Evolutionary conservation across 2,888 invertebrate genomes (phyloP).

Genomic region (Apodemia mormo): DNA sequence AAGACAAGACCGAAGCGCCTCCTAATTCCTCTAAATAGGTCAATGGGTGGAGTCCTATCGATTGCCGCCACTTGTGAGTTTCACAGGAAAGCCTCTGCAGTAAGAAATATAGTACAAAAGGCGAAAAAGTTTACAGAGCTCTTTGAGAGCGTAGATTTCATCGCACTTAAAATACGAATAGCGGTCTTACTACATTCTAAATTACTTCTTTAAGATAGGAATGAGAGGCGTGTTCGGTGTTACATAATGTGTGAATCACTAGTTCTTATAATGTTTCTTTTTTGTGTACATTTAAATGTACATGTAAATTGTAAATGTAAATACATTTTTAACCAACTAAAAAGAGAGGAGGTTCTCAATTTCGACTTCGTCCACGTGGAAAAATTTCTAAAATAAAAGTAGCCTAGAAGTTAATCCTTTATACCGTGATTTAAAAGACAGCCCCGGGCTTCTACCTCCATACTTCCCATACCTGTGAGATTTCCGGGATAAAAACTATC

Average conservation of each 20-base stretch:
- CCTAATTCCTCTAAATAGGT: slow-evolving; percentile 69
- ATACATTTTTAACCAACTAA: background rate
- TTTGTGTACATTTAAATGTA: no score
- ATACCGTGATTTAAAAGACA: no score
- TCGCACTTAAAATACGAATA: slow-evolving; percentile 26
- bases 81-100: slow-evolving; percentile 50
- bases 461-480: no score
- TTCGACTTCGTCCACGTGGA: no score
- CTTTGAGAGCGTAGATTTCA: slow-evolving; percentile 30
- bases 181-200: slow-evolving; percentile 17
- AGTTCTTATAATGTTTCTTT: background rate
- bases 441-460: no score
- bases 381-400: no score
- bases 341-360: no score
- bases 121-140: slow-evolving; percentile 33
- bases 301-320: background rate
- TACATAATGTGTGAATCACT: background rate
- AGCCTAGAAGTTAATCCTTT: no score
- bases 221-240: background rate
- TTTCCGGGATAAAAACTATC: no score
- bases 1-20: slow-evolving; percentile 39
- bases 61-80: slow-evolving; percentile 66
- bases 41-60: slow-evolving; percentile 74
- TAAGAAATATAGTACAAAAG: slow-evolving; percentile 40
- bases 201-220: slow-evolving; percentile 1